Conservation (phyloP, 2,797 vertebrate genomes). For the Benthosema pterotum region DNA sequence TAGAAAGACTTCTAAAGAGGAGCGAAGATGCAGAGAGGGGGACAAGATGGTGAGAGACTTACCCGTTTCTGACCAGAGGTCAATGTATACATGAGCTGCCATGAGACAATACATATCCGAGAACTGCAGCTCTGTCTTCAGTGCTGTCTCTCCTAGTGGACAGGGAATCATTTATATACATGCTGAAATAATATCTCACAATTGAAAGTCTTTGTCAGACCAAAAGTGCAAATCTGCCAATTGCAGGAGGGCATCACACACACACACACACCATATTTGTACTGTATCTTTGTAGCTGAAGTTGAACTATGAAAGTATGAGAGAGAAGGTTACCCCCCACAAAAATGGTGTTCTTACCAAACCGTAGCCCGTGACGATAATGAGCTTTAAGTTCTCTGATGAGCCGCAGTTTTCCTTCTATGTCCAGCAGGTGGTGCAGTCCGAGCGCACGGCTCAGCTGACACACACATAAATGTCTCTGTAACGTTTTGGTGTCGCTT, state of each 20-base stretch:
- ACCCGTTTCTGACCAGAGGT: constrained; percentile 93
- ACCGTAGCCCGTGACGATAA: constrained; percentile 91
- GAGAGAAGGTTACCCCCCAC: too few species aligned
- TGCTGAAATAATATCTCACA: too few species aligned
- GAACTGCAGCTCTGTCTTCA: constrained; percentile 97
- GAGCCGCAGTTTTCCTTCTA: constrained; percentile 82
- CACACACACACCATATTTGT: too few species aligned
- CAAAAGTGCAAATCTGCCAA: too few species aligned
- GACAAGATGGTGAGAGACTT: constrained; percentile 30
- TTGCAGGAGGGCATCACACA: too few species aligned
- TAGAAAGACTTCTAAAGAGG: not conserved
- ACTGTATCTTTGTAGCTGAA: too few species aligned
- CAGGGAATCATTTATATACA: too few species aligned
- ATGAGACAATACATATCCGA: constrained; percentile 97
- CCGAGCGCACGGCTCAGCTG: constrained; percentile 91
- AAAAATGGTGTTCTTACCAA: constrained; percentile 80
- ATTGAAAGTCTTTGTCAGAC: too few species aligned
- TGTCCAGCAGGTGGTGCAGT: constrained; percentile 85
- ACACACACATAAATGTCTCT: constrained; percentile 91
- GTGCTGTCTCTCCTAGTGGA: constrained; percentile 83
- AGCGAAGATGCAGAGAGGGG: not conserved
- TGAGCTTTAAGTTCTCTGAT: constrained; percentile 88
- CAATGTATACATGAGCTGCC: constrained; percentile 92
- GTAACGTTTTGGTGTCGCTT: constrained; percentile 86
- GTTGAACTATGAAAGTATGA: not conserved